phyloP scores from a whole-genome alignment of 2,888 invertebrate species.

The Sclerodermus sp. region DNA sequence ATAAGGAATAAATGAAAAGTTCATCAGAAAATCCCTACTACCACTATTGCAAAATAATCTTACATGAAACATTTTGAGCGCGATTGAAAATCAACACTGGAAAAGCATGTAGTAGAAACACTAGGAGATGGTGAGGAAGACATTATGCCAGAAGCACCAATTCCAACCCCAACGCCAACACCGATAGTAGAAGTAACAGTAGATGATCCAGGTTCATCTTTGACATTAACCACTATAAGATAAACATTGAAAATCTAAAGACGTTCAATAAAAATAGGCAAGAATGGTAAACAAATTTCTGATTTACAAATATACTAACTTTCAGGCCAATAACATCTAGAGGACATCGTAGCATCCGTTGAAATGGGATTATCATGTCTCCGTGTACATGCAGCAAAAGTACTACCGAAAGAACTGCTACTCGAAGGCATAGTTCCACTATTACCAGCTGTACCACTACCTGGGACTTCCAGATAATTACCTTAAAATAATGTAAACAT shows the following conservation, averaged over 20 bases:
- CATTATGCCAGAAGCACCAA: conserved; percentile 39
- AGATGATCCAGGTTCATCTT: conserved; percentile 51
- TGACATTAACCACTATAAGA: conserved; percentile 45
- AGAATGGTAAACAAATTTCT: background rate
- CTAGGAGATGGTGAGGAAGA: conserved; percentile 40
- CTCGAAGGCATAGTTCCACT: conserved; percentile 34
- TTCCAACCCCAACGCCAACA: conserved; percentile 36
- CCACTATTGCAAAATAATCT: no score
- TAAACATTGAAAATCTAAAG: conserved; percentile 2
- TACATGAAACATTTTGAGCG: conserved; percentile 52
- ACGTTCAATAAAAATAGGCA: no score
- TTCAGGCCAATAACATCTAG: conserved; percentile 51
- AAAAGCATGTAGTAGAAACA: conserved; percentile 47
- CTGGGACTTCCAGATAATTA: conserved; percentile 55
- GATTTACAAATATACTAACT: conserved; percentile 31
- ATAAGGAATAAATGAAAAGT: background rate
- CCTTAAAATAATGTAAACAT: no score
- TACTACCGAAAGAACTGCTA: conserved; percentile 42
- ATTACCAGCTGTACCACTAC: conserved; percentile 28
- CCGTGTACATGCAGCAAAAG: conserved; percentile 44
- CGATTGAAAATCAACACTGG: conserved; percentile 46
- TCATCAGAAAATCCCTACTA: no score
- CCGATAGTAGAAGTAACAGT: conserved; percentile 37
- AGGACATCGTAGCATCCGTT: conserved; percentile 31
- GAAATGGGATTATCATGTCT: conserved; percentile 42